Evolutionary conservation across 1,140 invertebrate species (phyloP).

Genomic region (Bombus sibiricus): DNA sequence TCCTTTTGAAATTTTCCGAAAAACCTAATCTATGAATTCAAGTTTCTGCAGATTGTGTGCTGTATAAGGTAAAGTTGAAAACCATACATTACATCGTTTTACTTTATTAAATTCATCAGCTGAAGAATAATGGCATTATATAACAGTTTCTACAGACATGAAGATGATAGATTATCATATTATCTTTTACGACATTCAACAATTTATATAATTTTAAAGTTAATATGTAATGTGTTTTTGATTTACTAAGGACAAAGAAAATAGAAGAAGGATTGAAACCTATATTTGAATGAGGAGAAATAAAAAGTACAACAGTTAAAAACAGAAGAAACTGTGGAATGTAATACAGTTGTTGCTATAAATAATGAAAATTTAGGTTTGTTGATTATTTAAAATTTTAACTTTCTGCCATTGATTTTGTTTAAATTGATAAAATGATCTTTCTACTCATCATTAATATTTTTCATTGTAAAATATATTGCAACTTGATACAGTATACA

Average conservation of each 20-base stretch:
- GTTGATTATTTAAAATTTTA: neutral
- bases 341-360: conserved; percentile 59
- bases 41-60: neutral
- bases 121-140: conserved; percentile 14
- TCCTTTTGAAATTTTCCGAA: neutral
- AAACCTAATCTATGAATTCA: neutral
- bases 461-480: no score
- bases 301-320: conserved; percentile 37
- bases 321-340: conserved; percentile 59
- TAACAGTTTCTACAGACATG: neutral
- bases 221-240: conserved; percentile 16
- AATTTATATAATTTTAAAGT: neutral
- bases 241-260: conserved; percentile 22
- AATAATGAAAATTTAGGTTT: conserved; percentile 54
- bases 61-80: conserved; percentile 2
- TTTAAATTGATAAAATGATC: neutral
- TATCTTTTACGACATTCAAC: neutral
- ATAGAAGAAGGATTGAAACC: conserved; percentile 69
- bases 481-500: no score
- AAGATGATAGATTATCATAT: conserved; percentile 15
- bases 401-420: neutral
- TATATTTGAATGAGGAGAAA: conserved; percentile 72
- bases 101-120: neutral
- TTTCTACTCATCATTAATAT: no score
- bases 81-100: neutral